A percentile compares a stretch with the other conserved stretches of the same genome.
Conservation (phyloP, 2,797 vertebrate species). For the Spinibarbus caldwelli region DNA sequence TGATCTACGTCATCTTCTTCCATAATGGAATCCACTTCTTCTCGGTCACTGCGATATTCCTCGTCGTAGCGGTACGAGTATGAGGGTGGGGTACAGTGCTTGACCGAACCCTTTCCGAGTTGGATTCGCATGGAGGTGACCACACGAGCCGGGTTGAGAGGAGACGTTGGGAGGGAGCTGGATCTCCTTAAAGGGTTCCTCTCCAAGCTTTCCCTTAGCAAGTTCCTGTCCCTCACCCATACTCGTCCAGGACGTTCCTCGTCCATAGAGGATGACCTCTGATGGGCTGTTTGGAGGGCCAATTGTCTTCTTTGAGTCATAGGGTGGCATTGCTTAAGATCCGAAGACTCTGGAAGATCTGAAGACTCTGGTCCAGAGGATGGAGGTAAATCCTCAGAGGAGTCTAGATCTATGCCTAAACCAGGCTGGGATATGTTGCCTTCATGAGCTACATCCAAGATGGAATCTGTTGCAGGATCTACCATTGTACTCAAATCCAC, state of each 20-base stretch:
- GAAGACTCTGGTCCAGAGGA: neutral
- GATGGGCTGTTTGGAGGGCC: conserved; percentile 73
- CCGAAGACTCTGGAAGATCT: neutral
- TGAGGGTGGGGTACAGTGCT: conserved; percentile 80
- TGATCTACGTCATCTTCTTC: conserved; percentile 55
- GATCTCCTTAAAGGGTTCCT: conserved; percentile 85
- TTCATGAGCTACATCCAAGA: neutral
- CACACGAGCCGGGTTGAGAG: conserved; percentile 83
- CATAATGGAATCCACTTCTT: conserved; percentile 35
- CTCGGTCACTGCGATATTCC: conserved; percentile 55
- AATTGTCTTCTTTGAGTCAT: conserved; percentile 69
- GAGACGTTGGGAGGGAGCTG: conserved; percentile 86
- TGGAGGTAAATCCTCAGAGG: neutral
- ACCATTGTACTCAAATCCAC: neutral
- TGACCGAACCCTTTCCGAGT: conserved; percentile 81
- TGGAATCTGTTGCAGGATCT: neutral
- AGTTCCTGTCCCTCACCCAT: conserved; percentile 74
- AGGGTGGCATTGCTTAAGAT: conserved; percentile 13
- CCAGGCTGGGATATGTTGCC: neutral
- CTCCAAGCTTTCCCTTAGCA: conserved; percentile 63
- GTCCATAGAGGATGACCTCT: conserved; percentile 66
- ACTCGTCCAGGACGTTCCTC: conserved; percentile 66
- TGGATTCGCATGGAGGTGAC: conserved; percentile 92
- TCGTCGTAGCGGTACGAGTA: conserved; percentile 86
- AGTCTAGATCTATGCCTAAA: neutral